These are phyloP conservation scores for Brachypterus glaber DNA, from an alignment of 2,888 invertebrate species.

Conservation along the genomic window DNA sequence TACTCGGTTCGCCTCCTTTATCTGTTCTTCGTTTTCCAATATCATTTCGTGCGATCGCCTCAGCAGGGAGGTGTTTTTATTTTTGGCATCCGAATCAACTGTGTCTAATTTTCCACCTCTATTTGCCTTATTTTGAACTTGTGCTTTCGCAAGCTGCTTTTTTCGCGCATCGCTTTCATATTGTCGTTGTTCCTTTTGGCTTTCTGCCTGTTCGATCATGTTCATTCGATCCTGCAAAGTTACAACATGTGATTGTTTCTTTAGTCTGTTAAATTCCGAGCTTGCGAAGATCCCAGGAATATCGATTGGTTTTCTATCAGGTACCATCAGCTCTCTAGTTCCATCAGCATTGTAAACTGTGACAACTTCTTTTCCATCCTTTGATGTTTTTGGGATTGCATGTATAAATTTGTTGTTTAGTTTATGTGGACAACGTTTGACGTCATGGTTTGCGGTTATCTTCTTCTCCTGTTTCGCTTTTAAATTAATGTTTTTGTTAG, in stretches of 20 bases:
- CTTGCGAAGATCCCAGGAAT: slow-evolving; percentile 52
- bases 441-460: not conserved
- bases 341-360: slow-evolving; percentile 31
- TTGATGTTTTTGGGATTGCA: slow-evolving; percentile 34
- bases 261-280: slow-evolving; percentile 50
- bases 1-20: slow-evolving; percentile 63
- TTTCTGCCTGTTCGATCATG: slow-evolving; percentile 40
- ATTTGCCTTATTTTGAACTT: slow-evolving; percentile 26
- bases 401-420: slow-evolving; percentile 34
- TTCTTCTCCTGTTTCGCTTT: not conserved
- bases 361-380: slow-evolving; percentile 25
- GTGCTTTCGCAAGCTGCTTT: slow-evolving; percentile 28
- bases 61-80: slow-evolving; percentile 42
- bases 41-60: slow-evolving; percentile 45
- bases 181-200: slow-evolving; percentile 42
- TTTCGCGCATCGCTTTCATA: slow-evolving; percentile 52
- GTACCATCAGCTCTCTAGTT: slow-evolving; percentile 44
- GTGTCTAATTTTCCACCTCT: slow-evolving; percentile 25
- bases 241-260: slow-evolving; percentile 48
- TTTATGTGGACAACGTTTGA: slow-evolving; percentile 32
- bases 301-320: slow-evolving; percentile 43
- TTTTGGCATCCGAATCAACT: slow-evolving; percentile 43
- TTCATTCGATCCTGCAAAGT: slow-evolving; percentile 41
- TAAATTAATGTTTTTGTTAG: not conserved
- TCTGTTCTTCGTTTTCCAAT: slow-evolving; percentile 55